Evolutionary conservation across 1,140 invertebrate genomes (phyloP).

Genomic region (Leptinotarsa lineolata): DNA sequence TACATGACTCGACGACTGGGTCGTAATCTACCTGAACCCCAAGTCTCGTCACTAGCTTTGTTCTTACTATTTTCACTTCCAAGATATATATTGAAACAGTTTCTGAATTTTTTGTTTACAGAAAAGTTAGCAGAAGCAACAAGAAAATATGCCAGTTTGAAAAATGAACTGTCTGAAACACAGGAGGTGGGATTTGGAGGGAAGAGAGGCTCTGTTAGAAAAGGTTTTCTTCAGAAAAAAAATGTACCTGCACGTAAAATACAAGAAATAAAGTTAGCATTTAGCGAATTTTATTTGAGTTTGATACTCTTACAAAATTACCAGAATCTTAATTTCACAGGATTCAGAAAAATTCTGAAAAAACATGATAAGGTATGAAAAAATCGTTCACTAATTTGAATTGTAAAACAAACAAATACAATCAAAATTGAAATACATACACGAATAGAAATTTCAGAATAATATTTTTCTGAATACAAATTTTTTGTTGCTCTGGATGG

Average conservation of each 20-base stretch:
- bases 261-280: slow-evolving; percentile 95
- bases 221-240: slow-evolving; percentile 56
- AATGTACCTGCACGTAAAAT: slow-evolving; percentile 76
- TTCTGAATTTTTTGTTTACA: slow-evolving; percentile 52
- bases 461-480: no score
- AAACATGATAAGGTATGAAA: slow-evolving; percentile 95
- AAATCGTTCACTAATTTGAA: no score
- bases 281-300: slow-evolving; percentile 98
- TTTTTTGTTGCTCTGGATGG: no score
- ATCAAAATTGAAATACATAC: not conserved
- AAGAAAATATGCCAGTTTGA: slow-evolving; percentile 88
- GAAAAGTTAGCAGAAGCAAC: slow-evolving; percentile 98
- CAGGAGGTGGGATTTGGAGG: slow-evolving; percentile 67
- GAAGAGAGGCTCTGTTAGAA: slow-evolving; percentile 60
- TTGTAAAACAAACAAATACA: not conserved
- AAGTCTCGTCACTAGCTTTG: no score
- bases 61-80: no score
- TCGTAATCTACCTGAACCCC: no score
- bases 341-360: slow-evolving; percentile 99
- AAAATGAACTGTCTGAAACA: slow-evolving; percentile 83
- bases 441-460: not conserved
- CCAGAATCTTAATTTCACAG: slow-evolving; percentile 97
- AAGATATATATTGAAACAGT: no score
- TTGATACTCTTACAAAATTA: slow-evolving; percentile 91
- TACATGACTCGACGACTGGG: no score